A percentile compares a stretch with the other conserved stretches of the same genome.
Evolutionary conservation across 2,113 vertebrate species (phyloP).

Genomic region (Embiotoca jacksoni): DNA sequence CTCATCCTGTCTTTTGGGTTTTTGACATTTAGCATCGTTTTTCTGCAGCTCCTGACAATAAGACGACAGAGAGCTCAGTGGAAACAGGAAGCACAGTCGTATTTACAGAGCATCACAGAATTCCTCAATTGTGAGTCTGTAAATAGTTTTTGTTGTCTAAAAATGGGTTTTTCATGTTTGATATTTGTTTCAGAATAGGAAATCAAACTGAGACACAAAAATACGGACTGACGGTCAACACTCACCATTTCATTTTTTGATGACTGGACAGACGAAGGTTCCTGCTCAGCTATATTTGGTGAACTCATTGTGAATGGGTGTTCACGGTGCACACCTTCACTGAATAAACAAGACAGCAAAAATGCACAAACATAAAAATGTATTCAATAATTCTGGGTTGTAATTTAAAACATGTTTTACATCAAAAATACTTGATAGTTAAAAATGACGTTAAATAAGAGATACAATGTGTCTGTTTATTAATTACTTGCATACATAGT

Average conservation of each 20-base stretch:
- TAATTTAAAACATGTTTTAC: not conserved
- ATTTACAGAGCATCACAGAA: not conserved
- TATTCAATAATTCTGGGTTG: not conserved
- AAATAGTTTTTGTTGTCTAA: too few species aligned
- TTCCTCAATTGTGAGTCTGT: not conserved
- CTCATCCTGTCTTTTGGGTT: too few species aligned
- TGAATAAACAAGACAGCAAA: not conserved
- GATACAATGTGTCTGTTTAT: not conserved
- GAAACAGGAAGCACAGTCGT: too few species aligned
- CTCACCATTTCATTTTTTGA: constrained; percentile 21
- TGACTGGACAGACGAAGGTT: not conserved
- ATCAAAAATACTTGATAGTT: too few species aligned
- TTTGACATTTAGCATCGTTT: not conserved
- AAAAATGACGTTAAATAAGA: not conserved
- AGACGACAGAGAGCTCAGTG: not conserved
- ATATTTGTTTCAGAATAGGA: too few species aligned
- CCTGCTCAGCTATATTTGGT: not conserved
- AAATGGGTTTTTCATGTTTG: too few species aligned
- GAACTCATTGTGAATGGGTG: not conserved
- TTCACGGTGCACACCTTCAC: not conserved
- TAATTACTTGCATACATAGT: too few species aligned
- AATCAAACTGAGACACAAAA: too few species aligned
- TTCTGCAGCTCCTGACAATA: constrained; percentile 3
- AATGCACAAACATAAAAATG: not conserved
- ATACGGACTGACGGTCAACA: not conserved